Evolutionary conservation across 1,140 invertebrate genomes (phyloP), one percentile per base, ranked within the genome.

Genomic region (Neodiprion fabricii): DNA sequence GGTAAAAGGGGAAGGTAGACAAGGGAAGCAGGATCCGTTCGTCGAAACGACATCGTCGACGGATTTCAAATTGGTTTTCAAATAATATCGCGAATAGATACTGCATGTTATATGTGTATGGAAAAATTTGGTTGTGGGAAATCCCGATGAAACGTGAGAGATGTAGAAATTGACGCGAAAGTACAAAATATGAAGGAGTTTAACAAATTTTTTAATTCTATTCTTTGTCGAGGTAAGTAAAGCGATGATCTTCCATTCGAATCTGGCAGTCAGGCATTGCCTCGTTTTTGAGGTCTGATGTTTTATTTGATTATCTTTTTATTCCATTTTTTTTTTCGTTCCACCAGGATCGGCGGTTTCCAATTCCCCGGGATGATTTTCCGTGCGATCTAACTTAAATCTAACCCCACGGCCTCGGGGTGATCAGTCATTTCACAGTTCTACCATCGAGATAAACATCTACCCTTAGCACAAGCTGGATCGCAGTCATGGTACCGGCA

Each of bases 361-460:
- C 50, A 67, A 49, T 70, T 67, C 71, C 67, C 71, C 40, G 17
- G 75, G 48, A 78, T 73, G 76, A 80, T 80, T 78, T 76, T 76
- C 75, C 72, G 49, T 11, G 61, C 73, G 77, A 76, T 79, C 80
- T 76, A 74, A 82, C 67, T 69, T 21, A 12, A 47, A 69, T 69
- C 67, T 47, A 69, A 69, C 79, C 77, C 79, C 74, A 79, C 82
- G 79, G 85, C 82, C 83, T 84, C 75, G 49, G 79, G 81, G 84
- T 82, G 79, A 87, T 87, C 81, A 78, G 81, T 85, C 85, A 81
- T 82, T 82, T 82, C 74, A 80, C 73, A 78, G 79, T 77, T 81
- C 77, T 72, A 71, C 61, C 47, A 48, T 72, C 48, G 10, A 79
- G 82, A 84, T 84, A 82, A 74, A 77, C 75, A 84, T 84, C 83